Evolutionary conservation across 2,888 invertebrate species (phyloP).

Genomic region (Caenorhabditis drosophilae): DNA sequence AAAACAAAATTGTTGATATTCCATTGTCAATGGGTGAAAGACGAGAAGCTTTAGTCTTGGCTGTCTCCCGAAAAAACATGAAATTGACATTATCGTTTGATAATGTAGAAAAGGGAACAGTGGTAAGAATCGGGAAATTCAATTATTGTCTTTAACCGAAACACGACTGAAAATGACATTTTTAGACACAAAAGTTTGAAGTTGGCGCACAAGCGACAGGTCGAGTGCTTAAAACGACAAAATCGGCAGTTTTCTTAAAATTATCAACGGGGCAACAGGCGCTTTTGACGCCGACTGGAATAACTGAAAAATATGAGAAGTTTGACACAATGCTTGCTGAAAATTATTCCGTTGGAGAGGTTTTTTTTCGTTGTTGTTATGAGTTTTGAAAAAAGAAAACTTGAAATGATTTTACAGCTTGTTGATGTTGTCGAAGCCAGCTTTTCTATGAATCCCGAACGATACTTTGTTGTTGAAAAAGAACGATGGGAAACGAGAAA

Average conservation of each 20-base stretch:
- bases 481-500: conserved; percentile 5
- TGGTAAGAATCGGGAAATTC: too few species aligned
- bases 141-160: not conserved
- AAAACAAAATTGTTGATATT: conserved; percentile 17
- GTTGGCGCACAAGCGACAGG: conserved; percentile 16
- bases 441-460: conserved; percentile 14
- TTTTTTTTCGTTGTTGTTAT: conserved; percentile 4
- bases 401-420: conserved; percentile 3
- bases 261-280: conserved; percentile 41
- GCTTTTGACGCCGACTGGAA: conserved; percentile 36
- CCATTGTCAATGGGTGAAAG: conserved; percentile 18
- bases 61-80: conserved; percentile 20
- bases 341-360: conserved; percentile 17
- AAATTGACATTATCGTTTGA: conserved; percentile 8
- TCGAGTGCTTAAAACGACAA: conserved; percentile 15
- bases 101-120: not conserved
- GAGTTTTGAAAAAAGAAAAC: not conserved
- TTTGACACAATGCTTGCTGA: conserved; percentile 20
- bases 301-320: conserved; percentile 35
- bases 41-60: conserved; percentile 10
- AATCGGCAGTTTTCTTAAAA: conserved; percentile 18
- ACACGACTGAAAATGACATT: too few species aligned
- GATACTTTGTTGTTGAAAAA: conserved; percentile 24
- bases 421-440: conserved; percentile 21
- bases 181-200: conserved; percentile 4